These are phyloP conservation scores for Danaus chrysippus DNA, from an alignment of 2,888 invertebrate genomes.

Conservation along the genomic window DNA sequence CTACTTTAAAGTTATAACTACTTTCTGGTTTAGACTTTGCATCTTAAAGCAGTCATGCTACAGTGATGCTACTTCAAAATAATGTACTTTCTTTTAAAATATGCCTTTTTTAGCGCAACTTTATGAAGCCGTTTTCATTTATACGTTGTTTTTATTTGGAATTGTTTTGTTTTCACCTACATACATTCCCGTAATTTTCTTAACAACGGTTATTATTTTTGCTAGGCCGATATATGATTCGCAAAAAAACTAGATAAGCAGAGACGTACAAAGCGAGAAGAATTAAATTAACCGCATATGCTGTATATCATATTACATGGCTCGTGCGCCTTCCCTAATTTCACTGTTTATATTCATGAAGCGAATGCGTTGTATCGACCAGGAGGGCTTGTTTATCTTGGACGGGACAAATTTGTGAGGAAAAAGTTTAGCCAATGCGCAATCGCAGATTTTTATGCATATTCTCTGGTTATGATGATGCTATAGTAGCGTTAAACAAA, in stretches of 20 bases:
- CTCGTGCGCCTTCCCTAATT: constrained; percentile 56
- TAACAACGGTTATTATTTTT: background rate
- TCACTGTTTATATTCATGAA: constrained; percentile 75
- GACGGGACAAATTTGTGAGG: constrained; percentile 58
- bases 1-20: constrained; percentile 6
- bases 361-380: constrained; percentile 50
- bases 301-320: constrained; percentile 61
- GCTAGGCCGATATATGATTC: background rate
- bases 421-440: constrained; percentile 50
- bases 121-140: no score
- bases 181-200: background rate
- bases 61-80: no score
- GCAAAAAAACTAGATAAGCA: constrained; percentile 22
- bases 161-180: no score
- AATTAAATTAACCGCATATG: constrained; percentile 68
- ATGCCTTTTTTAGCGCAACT: no score
- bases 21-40: constrained; percentile 1
- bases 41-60: background rate
- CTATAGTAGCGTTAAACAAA: constrained; percentile 9
- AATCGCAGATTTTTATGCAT: no score
- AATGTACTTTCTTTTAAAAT: no score
- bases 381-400: constrained; percentile 62
- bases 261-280: constrained; percentile 37
- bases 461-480: no score
- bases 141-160: no score